Evolutionary conservation across 2,113 vertebrate genomes (phyloP), one percentile per base, ranked within the genome.

Genomic region (Pimephales promelas): DNA sequence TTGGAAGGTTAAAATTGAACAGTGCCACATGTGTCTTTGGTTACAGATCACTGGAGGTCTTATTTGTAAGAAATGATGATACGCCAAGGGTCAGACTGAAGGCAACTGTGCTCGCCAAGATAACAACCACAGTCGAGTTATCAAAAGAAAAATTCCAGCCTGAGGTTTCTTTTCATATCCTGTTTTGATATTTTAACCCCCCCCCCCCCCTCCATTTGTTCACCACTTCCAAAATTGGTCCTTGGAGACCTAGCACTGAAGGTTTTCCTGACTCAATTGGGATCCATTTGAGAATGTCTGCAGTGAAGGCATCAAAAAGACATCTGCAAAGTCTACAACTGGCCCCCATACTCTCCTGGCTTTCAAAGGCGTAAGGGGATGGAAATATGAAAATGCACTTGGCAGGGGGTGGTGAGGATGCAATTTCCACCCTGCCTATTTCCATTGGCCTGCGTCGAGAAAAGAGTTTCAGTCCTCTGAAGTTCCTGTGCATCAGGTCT

Each of bases 301-400:
- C 52, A 71, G 89, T 82, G 82, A 87, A 86, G 40, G 80, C 92
- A 90, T 93, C 89, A 93, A 92, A 92, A 83, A 34, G 54, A 24
- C 59, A 64, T 61, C 56, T 82, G 88, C 89, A 86, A 88, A 9
- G 86, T 86, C 85, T 87, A 84, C 86, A 81, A 77, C 85, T 28
- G 82, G 81, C 20, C 56, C 74, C 85, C 81, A 82, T 73, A 84
- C 83, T 64, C 83, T 86, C 72, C 78, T n/a, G 52, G 20, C 73
- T 92, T 93, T 94, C 92, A 93, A 93, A 93, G 88, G 79, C 84
- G 88, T 43, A 90, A 93, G 92, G 88, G 92, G 89, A 90, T 90
- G 90, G 87, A 91, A 91, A 92, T 92, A 92, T 91, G 87, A 93
- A 94, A 94, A 93, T 91, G 89, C 87, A 92, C 90, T 92, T 93